phyloP scores from a whole-genome alignment of 2,113 vertebrate genomes.

The Oplegnathus fasciatus region DNA sequence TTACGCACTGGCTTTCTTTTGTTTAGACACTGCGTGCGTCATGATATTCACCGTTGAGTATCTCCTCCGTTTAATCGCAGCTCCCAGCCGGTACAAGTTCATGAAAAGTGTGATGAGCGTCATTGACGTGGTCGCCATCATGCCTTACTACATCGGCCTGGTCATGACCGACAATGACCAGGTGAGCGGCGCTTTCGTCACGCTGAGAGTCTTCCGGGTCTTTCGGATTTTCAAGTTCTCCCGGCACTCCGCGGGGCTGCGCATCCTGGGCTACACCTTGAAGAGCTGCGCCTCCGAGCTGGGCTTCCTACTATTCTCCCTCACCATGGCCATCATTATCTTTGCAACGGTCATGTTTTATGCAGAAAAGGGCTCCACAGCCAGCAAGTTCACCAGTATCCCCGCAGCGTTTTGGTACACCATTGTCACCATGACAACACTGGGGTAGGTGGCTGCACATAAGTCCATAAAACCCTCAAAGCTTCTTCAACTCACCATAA shows the following conservation, averaged over 20 bases:
- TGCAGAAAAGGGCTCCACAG: slow-evolving; percentile 96
- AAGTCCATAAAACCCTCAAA: slow-evolving; percentile 8
- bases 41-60: slow-evolving; percentile 99
- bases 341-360: slow-evolving; percentile 99
- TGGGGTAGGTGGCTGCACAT: slow-evolving; percentile 90
- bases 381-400: slow-evolving; percentile 99
- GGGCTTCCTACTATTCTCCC: slow-evolving; percentile 98
- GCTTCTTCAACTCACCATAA: not conserved
- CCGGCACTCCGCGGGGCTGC: slow-evolving; percentile 96
- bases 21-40: slow-evolving; percentile 97
- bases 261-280: slow-evolving; percentile 97
- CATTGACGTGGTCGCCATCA: slow-evolving; percentile 99
- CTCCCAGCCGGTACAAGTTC: slow-evolving; percentile 96
- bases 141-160: slow-evolving; percentile 98
- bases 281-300: slow-evolving; percentile 99
- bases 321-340: slow-evolving; percentile 99
- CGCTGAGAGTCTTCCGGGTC: slow-evolving; percentile 97
- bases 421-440: slow-evolving; percentile 99
- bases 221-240: slow-evolving; percentile 99
- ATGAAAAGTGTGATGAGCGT: slow-evolving; percentile 99
- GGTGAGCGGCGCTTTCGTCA: slow-evolving; percentile 98
- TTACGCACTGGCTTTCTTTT: slow-evolving; percentile 97
- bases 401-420: slow-evolving; percentile 99
- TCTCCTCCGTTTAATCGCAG: slow-evolving; percentile 93
- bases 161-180: slow-evolving; percentile 99